Evolutionary conservation across 92 coral and sea anemone species (phyloP).

Genomic region (Virgularia gustaviana): DNA sequence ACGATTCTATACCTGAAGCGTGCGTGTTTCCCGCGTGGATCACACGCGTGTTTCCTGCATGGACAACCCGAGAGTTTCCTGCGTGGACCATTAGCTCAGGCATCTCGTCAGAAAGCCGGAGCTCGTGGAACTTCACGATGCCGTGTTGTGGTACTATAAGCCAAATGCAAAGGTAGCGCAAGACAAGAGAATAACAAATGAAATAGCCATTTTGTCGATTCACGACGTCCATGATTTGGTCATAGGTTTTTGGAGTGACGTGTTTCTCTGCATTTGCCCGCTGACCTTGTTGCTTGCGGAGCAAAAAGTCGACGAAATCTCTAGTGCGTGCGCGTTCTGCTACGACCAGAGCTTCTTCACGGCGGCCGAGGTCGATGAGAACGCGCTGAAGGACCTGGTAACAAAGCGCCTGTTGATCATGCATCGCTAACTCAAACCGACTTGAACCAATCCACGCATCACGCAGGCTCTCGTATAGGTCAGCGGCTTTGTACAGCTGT

Average conservation of each 20-base stretch:
- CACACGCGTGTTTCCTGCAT: too few species aligned
- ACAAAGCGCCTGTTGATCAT: conserved; percentile 85
- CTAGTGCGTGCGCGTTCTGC: conserved; percentile 90
- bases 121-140: conserved; percentile 84
- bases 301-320: conserved; percentile 83
- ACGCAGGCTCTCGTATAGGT: conserved; percentile 78
- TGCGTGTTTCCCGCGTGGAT: not conserved
- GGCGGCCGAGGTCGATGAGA: conserved; percentile 72
- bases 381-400: conserved; percentile 87
- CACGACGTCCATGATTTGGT: conserved; percentile 82
- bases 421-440: conserved; percentile 75
- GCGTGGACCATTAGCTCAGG: conserved; percentile 35
- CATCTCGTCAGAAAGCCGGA: conserved; percentile 72
- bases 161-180: conserved; percentile 95
- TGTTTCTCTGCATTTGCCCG: conserved; percentile 43
- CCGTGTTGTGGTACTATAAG: conserved; percentile 77
- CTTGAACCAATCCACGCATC: conserved; percentile 80
- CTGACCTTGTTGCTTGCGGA: conserved; percentile 65
- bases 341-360: conserved; percentile 81
- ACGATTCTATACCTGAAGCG: conserved; percentile 57
- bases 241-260: conserved; percentile 53
- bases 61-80: too few species aligned
- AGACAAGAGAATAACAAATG: conserved; percentile 85
- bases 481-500: conserved; percentile 76
- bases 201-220: conserved; percentile 65